Base-by-base conservation (phyloP, 2,888 invertebrate species). In the Lapara coniferarum region DNA sequence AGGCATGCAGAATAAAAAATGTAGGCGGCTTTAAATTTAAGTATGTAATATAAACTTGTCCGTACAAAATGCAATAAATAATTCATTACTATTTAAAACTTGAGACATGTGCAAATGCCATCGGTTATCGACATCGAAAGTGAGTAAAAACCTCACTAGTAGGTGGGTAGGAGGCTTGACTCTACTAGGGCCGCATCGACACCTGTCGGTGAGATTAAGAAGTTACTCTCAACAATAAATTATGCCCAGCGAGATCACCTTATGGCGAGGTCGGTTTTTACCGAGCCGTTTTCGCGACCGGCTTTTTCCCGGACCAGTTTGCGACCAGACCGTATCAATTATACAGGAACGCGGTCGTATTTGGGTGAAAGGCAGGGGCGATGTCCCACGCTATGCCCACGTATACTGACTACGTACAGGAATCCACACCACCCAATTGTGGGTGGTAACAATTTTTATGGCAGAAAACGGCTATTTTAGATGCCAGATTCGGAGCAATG, bases 341-440 rank as follows among this genome's bases (percentile, higher is more conserved):
- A 89, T 84, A 83, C 81, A 82, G 85, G 85, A 85, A 85, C 86
- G 85, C 79, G 78, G 79, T 81, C 87, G 84, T 84, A 85, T 85
- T 86, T 85, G 78, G 71, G 85, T 84, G 86, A 86, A 87, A 85
- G 85, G 85, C 78, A 72, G 74, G 74, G 71, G 63, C 53, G 52
- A 37, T 67, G 66, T 58, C 53, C 49, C 59, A 53, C 44, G 44
- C 58, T 63, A 16, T 37, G 58, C 44, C 51, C 68, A 59, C 59
- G 68, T 58, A 19, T 25, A 46, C 63, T 16, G 30, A 52, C 12
- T 52, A 66, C 66, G 66, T 53, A 53, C 37, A 66, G 16, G 52
- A 52, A 66, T 66, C 16, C 52, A 52, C 52, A 52, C 53, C 52
- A 49, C 66, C 66, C 53, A 53, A 53, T 53, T 30, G 66, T 66